Evolutionary conservation across 1,140 invertebrate genomes (phyloP).

Genomic region (Atta colombica): DNA sequence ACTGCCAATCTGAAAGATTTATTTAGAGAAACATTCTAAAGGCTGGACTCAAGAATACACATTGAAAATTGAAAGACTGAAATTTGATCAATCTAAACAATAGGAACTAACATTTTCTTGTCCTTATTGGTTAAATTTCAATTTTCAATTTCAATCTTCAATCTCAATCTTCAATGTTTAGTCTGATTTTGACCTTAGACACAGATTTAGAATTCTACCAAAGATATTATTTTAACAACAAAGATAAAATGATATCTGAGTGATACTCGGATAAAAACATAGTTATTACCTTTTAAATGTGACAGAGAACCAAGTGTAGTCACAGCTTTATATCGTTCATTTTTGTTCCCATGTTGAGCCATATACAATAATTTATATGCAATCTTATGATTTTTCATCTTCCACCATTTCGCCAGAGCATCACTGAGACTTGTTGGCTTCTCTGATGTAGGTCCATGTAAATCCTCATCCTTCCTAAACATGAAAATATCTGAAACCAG

Average conservation of each 20-base stretch:
- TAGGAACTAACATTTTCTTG: no score
- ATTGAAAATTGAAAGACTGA: no score
- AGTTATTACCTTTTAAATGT: constrained; percentile 82
- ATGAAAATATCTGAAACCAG: constrained; percentile 79
- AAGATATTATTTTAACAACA: no score
- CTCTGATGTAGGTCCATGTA: constrained; percentile 70
- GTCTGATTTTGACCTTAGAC: no score
- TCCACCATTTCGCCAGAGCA: constrained; percentile 81
- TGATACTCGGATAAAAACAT: no score
- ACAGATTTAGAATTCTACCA: no score
- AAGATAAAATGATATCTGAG: no score
- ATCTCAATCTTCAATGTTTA: no score
- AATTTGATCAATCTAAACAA: no score
- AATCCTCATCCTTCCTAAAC: constrained; percentile 74
- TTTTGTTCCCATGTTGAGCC: constrained; percentile 77
- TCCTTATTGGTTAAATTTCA: no score
- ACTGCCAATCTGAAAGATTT: constrained; percentile 88
- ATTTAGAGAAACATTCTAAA: not conserved
- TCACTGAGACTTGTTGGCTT: constrained; percentile 73
- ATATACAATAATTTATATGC: constrained; percentile 79
- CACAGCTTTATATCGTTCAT: constrained; percentile 79
- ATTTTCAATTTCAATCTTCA: no score
- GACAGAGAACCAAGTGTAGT: constrained; percentile 78
- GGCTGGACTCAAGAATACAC: no score
- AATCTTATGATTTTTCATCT: constrained; percentile 77